Evolutionary conservation across 2,888 invertebrate species (phyloP), one percentile per base, ranked within the genome.

Genomic region (Gandaritis pyraliata): DNA sequence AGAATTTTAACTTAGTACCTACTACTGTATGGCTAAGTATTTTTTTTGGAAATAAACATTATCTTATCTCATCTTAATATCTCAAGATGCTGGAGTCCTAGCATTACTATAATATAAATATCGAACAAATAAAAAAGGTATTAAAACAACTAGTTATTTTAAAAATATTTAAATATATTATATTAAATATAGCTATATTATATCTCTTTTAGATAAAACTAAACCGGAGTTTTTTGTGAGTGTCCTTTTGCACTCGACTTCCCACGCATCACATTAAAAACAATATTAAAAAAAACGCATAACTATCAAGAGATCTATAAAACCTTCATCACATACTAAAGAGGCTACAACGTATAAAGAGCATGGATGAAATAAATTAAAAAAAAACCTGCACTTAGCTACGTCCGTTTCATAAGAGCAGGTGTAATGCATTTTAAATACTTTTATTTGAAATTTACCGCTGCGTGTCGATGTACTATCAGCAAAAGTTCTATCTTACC

Each of bases 341-440:
- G 15, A 16, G 43, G 8, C 4, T 2, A 41, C 23, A 48, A 48
- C 13, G 13, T 29, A 47, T 47, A 30, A 48, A 48, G 33, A 0
- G 11, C 29, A 48, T n/a, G 30, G 15, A 48, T 30, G 15, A 48
- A 48, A 48, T 48, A 48, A 33, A 48, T 48, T 30, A 33, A 23
- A 46, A 51, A 41, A 18, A 33, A 29, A 38, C 13, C 48, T 61
- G 56, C 61, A 61, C 51, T 56, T 56, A 56, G 13, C 41, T 12
- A 16, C 53, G 52, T 56, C 55, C 51, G 41, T 23, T 49, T 38
- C 45, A 38, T 41, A 30, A 48, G 10, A 41, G 56, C 58, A 58
- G 57, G 58, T 58, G 62, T 50, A 38, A 46, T 46, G 62, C 53
- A 62, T 62, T 58, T 57, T 45, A 57, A 61, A 58, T 62, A 53